These are phyloP conservation scores for Campaea margaritaria DNA, from an alignment of 2,888 invertebrate species.

Conservation along the genomic window DNA sequence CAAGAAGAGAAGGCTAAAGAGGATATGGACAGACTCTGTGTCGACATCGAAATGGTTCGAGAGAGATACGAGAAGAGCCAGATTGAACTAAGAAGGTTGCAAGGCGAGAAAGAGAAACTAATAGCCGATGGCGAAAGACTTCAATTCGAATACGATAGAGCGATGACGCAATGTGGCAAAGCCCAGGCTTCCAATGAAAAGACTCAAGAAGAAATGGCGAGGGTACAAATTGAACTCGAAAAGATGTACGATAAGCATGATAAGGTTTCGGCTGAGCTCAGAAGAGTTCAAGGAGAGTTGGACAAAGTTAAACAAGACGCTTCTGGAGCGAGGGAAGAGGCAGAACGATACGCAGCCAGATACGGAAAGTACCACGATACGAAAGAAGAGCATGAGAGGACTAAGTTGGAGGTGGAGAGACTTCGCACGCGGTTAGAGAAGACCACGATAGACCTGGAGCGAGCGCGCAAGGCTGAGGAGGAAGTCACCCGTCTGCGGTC, in stretches of 20 bases:
- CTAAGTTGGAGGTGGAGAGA: slow-evolving; percentile 92
- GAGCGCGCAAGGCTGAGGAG: slow-evolving; percentile 89
- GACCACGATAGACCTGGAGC: slow-evolving; percentile 91
- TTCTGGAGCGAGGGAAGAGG: slow-evolving; percentile 92
- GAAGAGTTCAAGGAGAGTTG: slow-evolving; percentile 92
- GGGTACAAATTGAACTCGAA: slow-evolving; percentile 94
- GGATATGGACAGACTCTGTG: slow-evolving; percentile 90
- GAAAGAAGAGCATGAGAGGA: slow-evolving; percentile 91
- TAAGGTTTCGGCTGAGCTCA: slow-evolving; percentile 91
- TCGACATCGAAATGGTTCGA: slow-evolving; percentile 94
- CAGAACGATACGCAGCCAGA: slow-evolving; percentile 89
- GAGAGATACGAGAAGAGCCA: slow-evolving; percentile 96
- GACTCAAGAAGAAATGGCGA: slow-evolving; percentile 94
- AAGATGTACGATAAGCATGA: slow-evolving; percentile 97
- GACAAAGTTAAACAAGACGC: slow-evolving; percentile 89
- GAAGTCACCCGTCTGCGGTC: slow-evolving; percentile 87
- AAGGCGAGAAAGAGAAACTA: slow-evolving; percentile 94
- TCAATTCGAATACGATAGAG: slow-evolving; percentile 94
- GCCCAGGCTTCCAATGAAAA: slow-evolving; percentile 94
- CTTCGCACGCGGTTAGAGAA: slow-evolving; percentile 92
- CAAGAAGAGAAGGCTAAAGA: slow-evolving; percentile 96
- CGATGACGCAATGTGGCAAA: slow-evolving; percentile 94
- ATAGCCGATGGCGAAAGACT: slow-evolving; percentile 93
- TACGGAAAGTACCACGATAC: slow-evolving; percentile 91
- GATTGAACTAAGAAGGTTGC: slow-evolving; percentile 92